Evolutionary conservation across 2,888 invertebrate genomes (phyloP).

Genomic region (Mesopsocus fuscifrons): DNA sequence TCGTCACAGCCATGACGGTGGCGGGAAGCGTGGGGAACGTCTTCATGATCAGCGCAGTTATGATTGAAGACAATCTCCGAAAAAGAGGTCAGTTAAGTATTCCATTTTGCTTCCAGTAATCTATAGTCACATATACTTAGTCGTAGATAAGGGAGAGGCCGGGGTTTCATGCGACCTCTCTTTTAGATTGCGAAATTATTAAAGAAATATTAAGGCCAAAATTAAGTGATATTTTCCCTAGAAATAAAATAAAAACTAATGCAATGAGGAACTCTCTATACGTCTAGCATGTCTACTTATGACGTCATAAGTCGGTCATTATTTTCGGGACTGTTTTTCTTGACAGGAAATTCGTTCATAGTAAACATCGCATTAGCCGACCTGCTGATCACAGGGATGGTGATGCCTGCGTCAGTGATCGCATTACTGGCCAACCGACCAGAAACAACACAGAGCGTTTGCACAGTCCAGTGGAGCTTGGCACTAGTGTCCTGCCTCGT

Average conservation of each 20-base stretch:
- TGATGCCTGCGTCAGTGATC: constrained; percentile 48
- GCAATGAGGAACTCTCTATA: no score
- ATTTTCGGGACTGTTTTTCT: no score
- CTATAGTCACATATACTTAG: no score
- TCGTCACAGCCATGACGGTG: constrained; percentile 41
- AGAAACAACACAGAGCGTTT: constrained; percentile 33
- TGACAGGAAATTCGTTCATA: constrained; percentile 47
- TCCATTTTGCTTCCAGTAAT: background rate
- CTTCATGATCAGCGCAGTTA: constrained; percentile 53
- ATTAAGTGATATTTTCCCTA: no score
- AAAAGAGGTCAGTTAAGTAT: constrained; percentile 34
- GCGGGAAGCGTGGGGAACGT: constrained; percentile 53
- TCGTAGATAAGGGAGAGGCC: no score
- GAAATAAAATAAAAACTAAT: no score
- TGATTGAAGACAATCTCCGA: constrained; percentile 48
- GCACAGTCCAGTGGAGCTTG: constrained; percentile 44
- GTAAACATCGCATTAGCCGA: constrained; percentile 54
- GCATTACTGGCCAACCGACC: constrained; percentile 44
- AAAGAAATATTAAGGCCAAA: no score
- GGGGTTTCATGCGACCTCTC: no score
- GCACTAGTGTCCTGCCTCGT: constrained; percentile 45
- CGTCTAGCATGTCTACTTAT: no score
- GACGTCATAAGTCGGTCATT: no score
- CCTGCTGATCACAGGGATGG: constrained; percentile 43
- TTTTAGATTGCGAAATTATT: no score